Evolutionary conservation across 2,888 invertebrate genomes (phyloP).

Genomic region (Lamellibrachia satsuma): DNA sequence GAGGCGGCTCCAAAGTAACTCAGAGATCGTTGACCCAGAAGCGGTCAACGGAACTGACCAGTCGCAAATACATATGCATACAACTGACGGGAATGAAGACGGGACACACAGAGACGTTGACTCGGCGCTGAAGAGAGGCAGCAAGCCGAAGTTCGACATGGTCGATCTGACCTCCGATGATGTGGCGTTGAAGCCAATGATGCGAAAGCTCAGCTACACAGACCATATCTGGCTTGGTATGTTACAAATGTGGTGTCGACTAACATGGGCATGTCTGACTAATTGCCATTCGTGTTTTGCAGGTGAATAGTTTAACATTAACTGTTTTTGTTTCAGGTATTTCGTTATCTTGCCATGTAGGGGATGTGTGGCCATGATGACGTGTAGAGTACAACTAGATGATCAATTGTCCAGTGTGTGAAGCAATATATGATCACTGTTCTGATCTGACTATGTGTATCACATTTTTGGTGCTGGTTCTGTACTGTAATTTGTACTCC

Average conservation of each 20-base stretch:
- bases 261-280: background rate
- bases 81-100: background rate
- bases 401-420: background rate
- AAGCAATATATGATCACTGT: too few species aligned
- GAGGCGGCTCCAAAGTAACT: background rate
- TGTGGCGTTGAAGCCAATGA: slow-evolving; percentile 21
- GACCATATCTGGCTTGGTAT: slow-evolving; percentile 32
- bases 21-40: background rate
- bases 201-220: slow-evolving; percentile 30
- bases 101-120: background rate
- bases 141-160: slow-evolving; percentile 33
- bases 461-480: too few species aligned
- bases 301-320: background rate
- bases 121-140: background rate
- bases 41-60: background rate
- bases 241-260: slow-evolving; percentile 20
- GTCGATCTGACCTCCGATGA: slow-evolving; percentile 40
- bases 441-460: too few species aligned
- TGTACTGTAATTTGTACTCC: too few species aligned
- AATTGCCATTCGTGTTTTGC: background rate
- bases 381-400: background rate
- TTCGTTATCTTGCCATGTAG: background rate
- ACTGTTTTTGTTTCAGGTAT: background rate
- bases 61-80: background rate
- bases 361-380: background rate